Base-by-base conservation (phyloP, 2,797 vertebrate species). In the Bradypus variegatus region DNA sequence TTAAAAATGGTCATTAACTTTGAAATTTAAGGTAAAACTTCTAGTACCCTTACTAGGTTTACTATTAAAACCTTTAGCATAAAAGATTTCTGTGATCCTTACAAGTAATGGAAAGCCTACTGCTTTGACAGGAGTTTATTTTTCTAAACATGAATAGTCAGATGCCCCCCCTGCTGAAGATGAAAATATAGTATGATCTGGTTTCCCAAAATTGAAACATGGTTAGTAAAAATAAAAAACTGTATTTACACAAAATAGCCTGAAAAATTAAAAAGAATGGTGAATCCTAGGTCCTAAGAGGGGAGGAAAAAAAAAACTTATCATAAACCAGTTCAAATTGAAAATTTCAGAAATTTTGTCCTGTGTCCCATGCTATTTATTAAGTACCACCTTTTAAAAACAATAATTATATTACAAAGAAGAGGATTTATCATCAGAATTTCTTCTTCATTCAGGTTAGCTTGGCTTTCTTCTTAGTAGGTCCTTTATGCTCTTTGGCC, bases 391-490 rank as follows among this genome's bases (percentile, higher is more conserved):
- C 86, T 92, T 58, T 96, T 97, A 97, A 95, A 92, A 97, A 96
- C 73, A 90, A 94, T n/a, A 96, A 88, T 86, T 95, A 96, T 38
- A 73, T 96, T 96, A 97, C 96, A 97, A 97, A 96, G 94, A 96
- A 36, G 93, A 90, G 48, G 91, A 76, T 86, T 93, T 95, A 53
- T 91, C 82, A 86, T 45, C 84, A 8, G 16, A 41, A 85, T 88
- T 86, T 94, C 15, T 65, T 89, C 90, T 93, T 85, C 82, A 36
- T 78, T 97, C 96, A 97, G 91, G 90, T 95, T 69, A 96, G 97
- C 90, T 97, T 98, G 96, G 97, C 97, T 95, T 97, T 98, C 96
- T 98, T 98, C 97, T 98, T 98, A 64, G 97, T 94, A 86, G 97
- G 97, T 76, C 97, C 97, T 97, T 98, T 98, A 89, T 97, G 97